Evolutionary conservation across 2,888 invertebrate species (phyloP), one percentile per base, ranked within the genome.

Genomic region (Apoda limacodes): DNA sequence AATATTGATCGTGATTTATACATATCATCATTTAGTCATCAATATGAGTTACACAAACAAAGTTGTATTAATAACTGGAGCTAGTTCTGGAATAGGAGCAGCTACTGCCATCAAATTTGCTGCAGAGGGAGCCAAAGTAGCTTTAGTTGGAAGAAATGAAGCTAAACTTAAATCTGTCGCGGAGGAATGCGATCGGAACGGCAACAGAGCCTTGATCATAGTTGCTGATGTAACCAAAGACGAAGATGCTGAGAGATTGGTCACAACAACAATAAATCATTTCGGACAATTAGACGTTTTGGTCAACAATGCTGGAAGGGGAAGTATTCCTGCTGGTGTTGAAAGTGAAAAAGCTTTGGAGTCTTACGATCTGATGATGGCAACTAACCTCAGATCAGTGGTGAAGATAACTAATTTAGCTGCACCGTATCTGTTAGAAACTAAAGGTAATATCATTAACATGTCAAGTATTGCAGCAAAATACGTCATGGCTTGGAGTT

Each of bases 81-180:
- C 64, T 0, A 65, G 65, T 38, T 63, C 62, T 0, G 65, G 61
- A 1, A 60, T 66, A 10, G 62, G 65, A 3, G 65, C 65, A 3
- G 62, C 52, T 25, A 49, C 58, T 2, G 63, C 65, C 0, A 41
- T 47, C 32, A 37, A 42, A 1, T 56, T 61, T 13, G 55, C 63
- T 1, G 34, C 30, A 3, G 51, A 48, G 7, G 56, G 57, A 26
- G 64, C 65, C 0, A 50, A 41, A 17, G 30, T 65, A 1, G 48
- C 57, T 1, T 26, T 64, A 2, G 46, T 62, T 1, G 66, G 61
- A 13, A 46, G 60, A 40, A 40, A 63, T 28, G 57, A 59, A 39
- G 29, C 37, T 0, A 48, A 52, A 42, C 48, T 64, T 0, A 15
- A 46, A 11, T 42, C 45, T 5, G 51, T 53, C 1, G 54, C 60